These are phyloP conservation scores for Xyliphius kryptos DNA, from an alignment of 2,113 vertebrate genomes.

Conservation along the genomic window DNA sequence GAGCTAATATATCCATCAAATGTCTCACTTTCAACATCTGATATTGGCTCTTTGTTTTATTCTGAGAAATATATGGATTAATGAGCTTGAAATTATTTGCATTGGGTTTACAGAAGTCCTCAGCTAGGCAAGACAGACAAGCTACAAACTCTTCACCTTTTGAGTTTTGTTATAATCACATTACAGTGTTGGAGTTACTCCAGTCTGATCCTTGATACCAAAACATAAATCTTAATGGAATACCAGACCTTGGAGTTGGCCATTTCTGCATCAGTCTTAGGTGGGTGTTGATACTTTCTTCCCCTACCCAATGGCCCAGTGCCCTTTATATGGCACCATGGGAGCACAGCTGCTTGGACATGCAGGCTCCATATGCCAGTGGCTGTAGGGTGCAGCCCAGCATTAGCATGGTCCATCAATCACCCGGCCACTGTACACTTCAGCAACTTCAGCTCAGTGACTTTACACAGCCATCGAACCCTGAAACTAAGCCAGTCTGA, in stretches of 20 bases:
- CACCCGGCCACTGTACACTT: constrained; percentile 38
- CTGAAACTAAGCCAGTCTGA: constrained; percentile 15
- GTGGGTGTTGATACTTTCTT: constrained; percentile 12
- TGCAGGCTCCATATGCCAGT: constrained; percentile 59
- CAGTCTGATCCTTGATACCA: too few relatives aligned
- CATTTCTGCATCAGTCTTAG: not conserved
- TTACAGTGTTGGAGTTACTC: too few relatives aligned
- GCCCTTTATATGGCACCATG: constrained; percentile 42
- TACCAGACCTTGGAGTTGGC: not conserved
- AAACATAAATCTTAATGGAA: too few relatives aligned
- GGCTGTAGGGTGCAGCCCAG: constrained; percentile 52
- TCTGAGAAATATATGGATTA: too few relatives aligned
- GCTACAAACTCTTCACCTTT: too few relatives aligned
- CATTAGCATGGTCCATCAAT: constrained; percentile 64
- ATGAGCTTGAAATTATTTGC: too few relatives aligned
- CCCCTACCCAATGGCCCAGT: constrained; percentile 18
- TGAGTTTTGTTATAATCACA: too few relatives aligned
- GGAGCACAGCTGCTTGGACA: constrained; percentile 55
- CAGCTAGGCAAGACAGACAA: too few relatives aligned
- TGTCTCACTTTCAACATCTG: too few relatives aligned
- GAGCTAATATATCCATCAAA: too few relatives aligned
- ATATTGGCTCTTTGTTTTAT: too few relatives aligned
- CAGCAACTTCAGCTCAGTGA: constrained; percentile 43
- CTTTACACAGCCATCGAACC: constrained; percentile 40
- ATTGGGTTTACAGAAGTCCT: too few relatives aligned